These are phyloP conservation scores for Panagrolaimus sp. DNA, from an alignment of 1,140 invertebrate species.

Conservation along the genomic window DNA sequence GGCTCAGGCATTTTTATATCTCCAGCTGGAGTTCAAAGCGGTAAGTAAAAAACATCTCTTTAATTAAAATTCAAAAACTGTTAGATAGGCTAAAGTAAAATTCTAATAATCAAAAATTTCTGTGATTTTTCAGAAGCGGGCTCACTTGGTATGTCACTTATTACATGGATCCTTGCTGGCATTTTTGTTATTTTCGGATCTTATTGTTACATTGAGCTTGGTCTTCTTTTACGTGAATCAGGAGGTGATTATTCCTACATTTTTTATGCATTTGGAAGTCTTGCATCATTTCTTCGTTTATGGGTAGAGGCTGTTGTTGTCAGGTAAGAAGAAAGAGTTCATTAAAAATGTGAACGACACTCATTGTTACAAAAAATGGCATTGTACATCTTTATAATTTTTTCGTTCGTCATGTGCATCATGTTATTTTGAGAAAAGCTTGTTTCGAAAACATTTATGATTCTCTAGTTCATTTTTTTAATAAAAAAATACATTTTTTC, in stretches of 20 bases:
- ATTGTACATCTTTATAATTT: not conserved
- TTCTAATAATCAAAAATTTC: not conserved
- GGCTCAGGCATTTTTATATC: constrained; percentile 81
- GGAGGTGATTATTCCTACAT: constrained; percentile 92
- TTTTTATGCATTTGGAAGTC: constrained; percentile 63
- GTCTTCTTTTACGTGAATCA: constrained; percentile 68
- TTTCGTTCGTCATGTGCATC: not conserved
- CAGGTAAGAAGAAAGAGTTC: too few relatives aligned
- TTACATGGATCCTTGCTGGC: constrained; percentile 49
- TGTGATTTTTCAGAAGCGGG: constrained; percentile 38
- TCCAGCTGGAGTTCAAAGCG: constrained; percentile 69
- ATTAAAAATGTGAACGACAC: too few relatives aligned
- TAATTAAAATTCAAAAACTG: too few relatives aligned
- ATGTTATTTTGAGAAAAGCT: too few relatives aligned
- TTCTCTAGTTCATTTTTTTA: too few relatives aligned
- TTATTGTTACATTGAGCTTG: constrained; percentile 48
- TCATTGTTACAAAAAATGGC: too few relatives aligned
- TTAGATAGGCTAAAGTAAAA: too few relatives aligned
- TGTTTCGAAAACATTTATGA: too few relatives aligned
- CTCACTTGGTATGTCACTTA: constrained; percentile 50
- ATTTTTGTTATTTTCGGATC: constrained; percentile 51
- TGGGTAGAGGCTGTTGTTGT: constrained; percentile 99
- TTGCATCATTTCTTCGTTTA: constrained; percentile 83
- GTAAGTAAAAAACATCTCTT: constrained; percentile 6
- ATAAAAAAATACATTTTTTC: too few relatives aligned